These are phyloP conservation scores for Colaptes auratus DNA, from an alignment of 2,113 vertebrate species.

Conservation along the genomic window DNA sequence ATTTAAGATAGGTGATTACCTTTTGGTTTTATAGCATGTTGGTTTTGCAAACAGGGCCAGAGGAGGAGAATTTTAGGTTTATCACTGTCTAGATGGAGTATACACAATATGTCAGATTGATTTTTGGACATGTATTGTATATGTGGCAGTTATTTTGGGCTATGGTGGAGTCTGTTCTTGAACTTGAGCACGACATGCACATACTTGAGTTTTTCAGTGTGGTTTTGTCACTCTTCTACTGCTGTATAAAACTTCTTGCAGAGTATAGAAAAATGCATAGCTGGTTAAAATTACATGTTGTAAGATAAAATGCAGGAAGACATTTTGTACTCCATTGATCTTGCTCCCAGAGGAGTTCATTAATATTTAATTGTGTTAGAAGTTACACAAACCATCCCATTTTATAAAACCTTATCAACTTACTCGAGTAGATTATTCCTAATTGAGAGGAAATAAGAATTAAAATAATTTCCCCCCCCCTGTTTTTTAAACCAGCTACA, in stretches of 20 bases:
- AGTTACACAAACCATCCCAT: constrained; percentile 38
- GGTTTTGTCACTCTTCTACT: not conserved
- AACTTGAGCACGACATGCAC: not conserved
- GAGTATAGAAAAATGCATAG: not conserved
- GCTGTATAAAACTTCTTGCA: not conserved
- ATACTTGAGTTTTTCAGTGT: not conserved
- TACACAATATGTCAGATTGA: not conserved
- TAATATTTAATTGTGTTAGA: constrained; percentile 67
- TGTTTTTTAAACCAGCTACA: not conserved
- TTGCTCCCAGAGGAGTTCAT: constrained; percentile 42
- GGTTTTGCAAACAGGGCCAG: not conserved
- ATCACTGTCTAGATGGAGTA: not conserved
- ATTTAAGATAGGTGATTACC: not conserved
- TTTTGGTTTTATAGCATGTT: not conserved
- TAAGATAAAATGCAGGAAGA: constrained; percentile 24
- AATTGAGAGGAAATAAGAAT: constrained; percentile 44
- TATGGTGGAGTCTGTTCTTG: not conserved
- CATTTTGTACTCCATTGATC: constrained; percentile 39
- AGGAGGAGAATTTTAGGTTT: not conserved
- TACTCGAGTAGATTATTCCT: constrained; percentile 26
- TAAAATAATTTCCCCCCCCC: not conserved
- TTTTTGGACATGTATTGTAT: not conserved
- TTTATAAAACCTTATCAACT: constrained; percentile 28
- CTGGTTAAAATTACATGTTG: constrained; percentile 12
- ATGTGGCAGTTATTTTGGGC: not conserved